Conservation (phyloP, 2,888 invertebrate species). For the Pollenia amentaria region DNA sequence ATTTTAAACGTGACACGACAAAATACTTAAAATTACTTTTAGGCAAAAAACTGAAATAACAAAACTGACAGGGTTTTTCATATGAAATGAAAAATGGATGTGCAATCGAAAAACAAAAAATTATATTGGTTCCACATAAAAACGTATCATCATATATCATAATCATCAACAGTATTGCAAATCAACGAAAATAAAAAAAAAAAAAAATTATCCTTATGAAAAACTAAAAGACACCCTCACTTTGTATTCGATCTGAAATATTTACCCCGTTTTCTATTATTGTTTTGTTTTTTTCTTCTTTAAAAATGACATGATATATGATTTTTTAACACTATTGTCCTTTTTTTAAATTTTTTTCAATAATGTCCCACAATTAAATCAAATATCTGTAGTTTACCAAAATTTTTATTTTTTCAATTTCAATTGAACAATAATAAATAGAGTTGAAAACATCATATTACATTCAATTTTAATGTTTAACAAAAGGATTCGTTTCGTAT, state of each 20-base stretch:
- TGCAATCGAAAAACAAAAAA: constrained; percentile 49
- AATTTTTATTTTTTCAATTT: constrained; percentile 34
- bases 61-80: constrained; percentile 58
- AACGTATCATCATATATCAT: constrained; percentile 72
- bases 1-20: constrained; percentile 72
- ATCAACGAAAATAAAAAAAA: constrained; percentile 11
- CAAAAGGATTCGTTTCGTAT: constrained; percentile 78
- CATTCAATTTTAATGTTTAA: constrained; percentile 76
- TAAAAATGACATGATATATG: constrained; percentile 70
- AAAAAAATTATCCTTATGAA: neutral
- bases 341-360: constrained; percentile 54
- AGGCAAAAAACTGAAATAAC: constrained; percentile 48
- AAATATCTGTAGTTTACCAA: constrained; percentile 60
- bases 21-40: constrained; percentile 69
- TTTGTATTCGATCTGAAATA: constrained; percentile 4
- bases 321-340: constrained; percentile 71
- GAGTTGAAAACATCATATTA: constrained; percentile 45
- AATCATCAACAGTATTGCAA: constrained; percentile 61
- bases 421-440: constrained; percentile 60
- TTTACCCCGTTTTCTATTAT: constrained; percentile 61
- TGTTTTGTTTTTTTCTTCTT: constrained; percentile 31
- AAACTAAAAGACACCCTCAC: constrained; percentile 65
- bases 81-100: constrained; percentile 69
- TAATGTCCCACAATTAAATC: constrained; percentile 77
- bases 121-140: constrained; percentile 57